Percentiles rank a stretch among this genome's conserved stretches.
Evolutionary conservation across 2,888 invertebrate species (phyloP).

Genomic region (Lasioglossum calceatum): DNA sequence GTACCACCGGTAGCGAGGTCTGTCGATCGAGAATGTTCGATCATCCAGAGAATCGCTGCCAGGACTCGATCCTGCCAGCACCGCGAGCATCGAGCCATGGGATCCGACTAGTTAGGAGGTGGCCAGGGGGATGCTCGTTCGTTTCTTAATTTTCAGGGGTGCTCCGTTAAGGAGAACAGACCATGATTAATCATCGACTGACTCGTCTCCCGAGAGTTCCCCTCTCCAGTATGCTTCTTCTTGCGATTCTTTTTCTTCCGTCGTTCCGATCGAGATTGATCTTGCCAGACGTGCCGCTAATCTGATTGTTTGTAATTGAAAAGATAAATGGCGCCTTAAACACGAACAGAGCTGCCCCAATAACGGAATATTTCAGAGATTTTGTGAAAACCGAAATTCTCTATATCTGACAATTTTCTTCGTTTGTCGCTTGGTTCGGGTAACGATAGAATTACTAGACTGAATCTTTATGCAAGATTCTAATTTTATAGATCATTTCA

Average conservation of each 20-base stretch:
- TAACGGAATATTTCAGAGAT: background rate
- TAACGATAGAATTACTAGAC: no score
- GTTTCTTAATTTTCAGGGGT: background rate
- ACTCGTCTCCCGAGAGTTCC: background rate
- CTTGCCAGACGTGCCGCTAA: background rate
- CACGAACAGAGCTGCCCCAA: no score
- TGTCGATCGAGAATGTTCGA: conserved; percentile 66
- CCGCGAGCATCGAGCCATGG: background rate
- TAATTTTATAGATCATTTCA: no score
- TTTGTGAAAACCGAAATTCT: no score
- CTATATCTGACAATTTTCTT: no score
- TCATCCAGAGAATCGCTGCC: conserved; percentile 44
- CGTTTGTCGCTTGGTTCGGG: no score
- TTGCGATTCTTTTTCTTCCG: background rate
- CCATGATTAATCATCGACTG: conserved; percentile 19
- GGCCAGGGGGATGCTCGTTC: conserved; percentile 2
- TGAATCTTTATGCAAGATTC: no score
- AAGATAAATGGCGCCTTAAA: background rate
- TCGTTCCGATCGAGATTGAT: conserved; percentile 1
- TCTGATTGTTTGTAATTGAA: background rate
- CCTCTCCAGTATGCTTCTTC: no score
- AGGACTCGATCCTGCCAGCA: background rate
- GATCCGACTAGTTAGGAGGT: background rate
- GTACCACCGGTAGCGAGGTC: conserved; percentile 67
- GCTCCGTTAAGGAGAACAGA: background rate